A percentile compares a stretch with the other conserved stretches of the same genome.
Conservation (phyloP, 2,113 vertebrate genomes). For the Ellobius talpinus region DNA sequence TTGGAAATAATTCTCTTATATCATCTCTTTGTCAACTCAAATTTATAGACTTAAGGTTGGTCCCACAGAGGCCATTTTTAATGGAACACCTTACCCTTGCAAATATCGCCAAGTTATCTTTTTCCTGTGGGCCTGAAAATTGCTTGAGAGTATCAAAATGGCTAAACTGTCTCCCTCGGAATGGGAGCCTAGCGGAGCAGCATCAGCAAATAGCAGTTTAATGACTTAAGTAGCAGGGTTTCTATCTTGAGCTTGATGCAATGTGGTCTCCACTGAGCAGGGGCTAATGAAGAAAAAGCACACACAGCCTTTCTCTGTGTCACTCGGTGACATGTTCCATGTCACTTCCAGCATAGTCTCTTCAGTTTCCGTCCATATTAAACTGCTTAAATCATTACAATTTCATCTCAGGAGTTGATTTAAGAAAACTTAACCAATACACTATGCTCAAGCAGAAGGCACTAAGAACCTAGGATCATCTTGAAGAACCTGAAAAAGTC, state of each 20-base stretch:
- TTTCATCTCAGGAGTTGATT: constrained; percentile 8
- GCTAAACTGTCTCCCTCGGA: neutral
- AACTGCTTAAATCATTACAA: constrained; percentile 2
- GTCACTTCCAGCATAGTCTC: neutral
- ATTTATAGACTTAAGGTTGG: neutral
- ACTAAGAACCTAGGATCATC: neutral
- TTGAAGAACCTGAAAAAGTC: constrained; percentile 8
- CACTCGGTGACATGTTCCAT: neutral
- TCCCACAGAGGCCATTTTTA: constrained; percentile 30
- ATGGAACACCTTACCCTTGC: constrained; percentile 26
- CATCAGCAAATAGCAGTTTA: constrained; percentile 45
- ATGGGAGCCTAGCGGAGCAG: neutral
- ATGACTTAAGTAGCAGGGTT: constrained; percentile 36
- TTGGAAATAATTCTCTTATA: neutral
- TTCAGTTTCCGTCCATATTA: constrained; percentile 12
- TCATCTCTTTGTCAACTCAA: neutral
- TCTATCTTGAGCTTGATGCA: neutral
- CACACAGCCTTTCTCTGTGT: neutral
- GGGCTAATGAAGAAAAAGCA: constrained; percentile 15
- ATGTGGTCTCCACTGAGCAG: neutral
- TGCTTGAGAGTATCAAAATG: neutral
- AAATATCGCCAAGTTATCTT: constrained; percentile 53
- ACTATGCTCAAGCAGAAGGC: neutral
- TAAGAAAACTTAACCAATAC: constrained; percentile 41
- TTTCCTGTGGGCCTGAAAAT: constrained; percentile 30